Evolutionary conservation across 2,797 vertebrate genomes (phyloP), one percentile per base, ranked within the genome.

Genomic region (Coreius guichenoti): DNA sequence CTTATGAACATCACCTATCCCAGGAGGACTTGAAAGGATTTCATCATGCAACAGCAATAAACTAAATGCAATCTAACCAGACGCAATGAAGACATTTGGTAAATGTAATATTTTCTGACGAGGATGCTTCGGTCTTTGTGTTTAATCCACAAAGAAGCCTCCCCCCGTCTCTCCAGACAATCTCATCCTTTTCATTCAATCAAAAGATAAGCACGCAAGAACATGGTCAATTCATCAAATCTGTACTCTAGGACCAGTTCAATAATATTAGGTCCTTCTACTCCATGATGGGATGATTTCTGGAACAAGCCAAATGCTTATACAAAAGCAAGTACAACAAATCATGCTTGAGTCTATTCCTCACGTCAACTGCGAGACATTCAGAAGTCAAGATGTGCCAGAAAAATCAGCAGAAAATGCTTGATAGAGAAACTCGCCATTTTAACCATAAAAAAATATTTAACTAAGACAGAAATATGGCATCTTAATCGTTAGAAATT

Each of bases 151-250:
- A 88, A 89, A 78, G 81, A 85, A 82, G 81, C 82, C 51, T 69
- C 29, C 26, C 74, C 36, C 54, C 11, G 70, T 51, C 72, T 72
- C 68, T 84, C 74, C 81, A 85, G 74, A 87, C 86, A 87, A 87
- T 84, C 82, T 87, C 86, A 81, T 82, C 79, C 61, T 70, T 83
- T 75, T 84, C 78, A 86, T 84, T 86, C 80, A 87, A 88, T 89
- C 86, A 86, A 86, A 82, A 80, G 84, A 84, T 87, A 87, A 89
- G 77, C 81, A 86, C 58, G 61, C 73, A 86, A 86, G 86, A 89
- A 87, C 80, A 89, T 81, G 81, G 47, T 80, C 79, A 85, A 80
- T 82, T 84, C 83, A 87, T 87, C 85, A 88, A 84, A 84, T 78
- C 81, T 86, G 83, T 82, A 81, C 63, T 7, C 82, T 39, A 17